A percentile compares a stretch with the other conserved stretches of the same genome.
phyloP scores from a whole-genome alignment of 2,888 invertebrate genomes.

The Yponomeuta malinellus region DNA sequence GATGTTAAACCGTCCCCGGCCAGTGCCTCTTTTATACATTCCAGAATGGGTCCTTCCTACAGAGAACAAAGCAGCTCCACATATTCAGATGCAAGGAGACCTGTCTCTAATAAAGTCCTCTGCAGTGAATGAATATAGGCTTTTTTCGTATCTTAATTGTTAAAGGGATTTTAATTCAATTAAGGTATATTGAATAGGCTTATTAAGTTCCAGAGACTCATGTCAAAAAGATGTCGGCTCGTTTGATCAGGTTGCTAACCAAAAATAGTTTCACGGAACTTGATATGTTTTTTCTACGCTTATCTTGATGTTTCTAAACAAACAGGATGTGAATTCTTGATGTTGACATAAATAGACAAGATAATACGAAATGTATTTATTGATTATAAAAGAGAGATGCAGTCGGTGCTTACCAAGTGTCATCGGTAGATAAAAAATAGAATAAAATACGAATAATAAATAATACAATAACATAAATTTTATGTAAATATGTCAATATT shows the following conservation, averaged over 20 bases:
- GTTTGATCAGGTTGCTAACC: not conserved
- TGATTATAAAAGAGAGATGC: too few relatives aligned
- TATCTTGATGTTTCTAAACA: too few relatives aligned
- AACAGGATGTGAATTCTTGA: too few relatives aligned
- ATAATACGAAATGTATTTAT: too few relatives aligned
- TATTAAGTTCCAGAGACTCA: slow-evolving; percentile 31
- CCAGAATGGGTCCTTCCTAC: not conserved
- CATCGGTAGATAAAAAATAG: too few relatives aligned
- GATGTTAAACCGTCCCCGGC: not conserved
- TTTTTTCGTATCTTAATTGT: not conserved
- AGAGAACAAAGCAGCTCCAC: not conserved
- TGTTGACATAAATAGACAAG: too few relatives aligned
- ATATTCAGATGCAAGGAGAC: not conserved
- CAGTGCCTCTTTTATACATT: not conserved
- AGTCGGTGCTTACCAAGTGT: too few relatives aligned
- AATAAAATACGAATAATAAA: too few relatives aligned
- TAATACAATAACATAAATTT: too few relatives aligned
- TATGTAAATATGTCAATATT: too few relatives aligned
- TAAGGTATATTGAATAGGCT: slow-evolving; percentile 47
- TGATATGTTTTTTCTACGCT: not conserved
- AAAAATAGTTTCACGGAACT: not conserved
- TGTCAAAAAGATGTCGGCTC: not conserved
- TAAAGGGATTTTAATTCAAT: slow-evolving; percentile 22
- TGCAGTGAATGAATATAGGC: slow-evolving; percentile 1
- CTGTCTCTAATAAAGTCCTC: slow-evolving; percentile 3